Evolutionary conservation across 2,888 invertebrate species (phyloP), one percentile per base, ranked within the genome.

Genomic region (Arctia plantaginis): DNA sequence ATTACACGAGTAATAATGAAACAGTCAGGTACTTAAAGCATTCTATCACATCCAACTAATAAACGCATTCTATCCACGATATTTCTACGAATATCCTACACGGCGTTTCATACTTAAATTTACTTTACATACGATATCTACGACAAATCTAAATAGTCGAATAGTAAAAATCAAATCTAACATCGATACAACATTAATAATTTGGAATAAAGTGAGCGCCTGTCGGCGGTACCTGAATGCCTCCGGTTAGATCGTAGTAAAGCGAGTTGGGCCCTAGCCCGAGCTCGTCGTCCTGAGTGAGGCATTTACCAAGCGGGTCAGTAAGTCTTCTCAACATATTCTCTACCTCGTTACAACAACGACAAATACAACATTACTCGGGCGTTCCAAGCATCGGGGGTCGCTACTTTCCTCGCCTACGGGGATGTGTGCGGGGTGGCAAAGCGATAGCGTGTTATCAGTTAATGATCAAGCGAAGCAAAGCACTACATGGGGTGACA

Each of bases 201-300:
- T 84, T 87, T 87, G 84, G 84, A 85, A 89, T 85, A 83, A 85
- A 76, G 55, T 81, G 81, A 82, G 80, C 80, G 83, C 82, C 79
- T 77, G 82, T 80, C 84, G 86, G 85, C 84, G 93, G 94, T 95
- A 95, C 95, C 95, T 95, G 95, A 95, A 94, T 94, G 94, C 95
- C 95, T 95, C 95, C 95, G 90, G 95, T 93, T 93, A 95, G 92
- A 91, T 95, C 95, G 95, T 95, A 94, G 95, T 94, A 95, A 91
- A 94, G 95, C 92, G 95, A 95, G 93, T 95, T 93, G 92, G 95
- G 93, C 89, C 94, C 95, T 92, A 95, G 93, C 84, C 93, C 95
- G 92, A 94, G 93, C 92, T 95, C 95, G 92, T 95, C 95, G 92
- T 95, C 95, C 95, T 95, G 94, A 90, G 94, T 93, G 93, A 93